These are phyloP conservation scores for Scolopax rusticola DNA, from an alignment of 2,797 vertebrate genomes.

Conservation along the genomic window DNA sequence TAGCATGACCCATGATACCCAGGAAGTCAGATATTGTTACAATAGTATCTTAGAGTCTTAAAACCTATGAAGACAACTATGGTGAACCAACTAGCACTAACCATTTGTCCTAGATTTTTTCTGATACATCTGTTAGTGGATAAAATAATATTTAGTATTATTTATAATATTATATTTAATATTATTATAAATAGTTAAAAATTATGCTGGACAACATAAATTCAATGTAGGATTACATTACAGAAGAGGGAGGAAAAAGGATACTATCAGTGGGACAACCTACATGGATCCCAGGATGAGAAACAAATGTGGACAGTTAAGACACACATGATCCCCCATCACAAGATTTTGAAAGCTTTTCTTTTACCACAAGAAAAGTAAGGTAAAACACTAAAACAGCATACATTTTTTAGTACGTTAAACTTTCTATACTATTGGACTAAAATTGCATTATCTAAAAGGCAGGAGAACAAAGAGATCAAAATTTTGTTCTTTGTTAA, in stretches of 20 bases:
- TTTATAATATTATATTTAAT: no score
- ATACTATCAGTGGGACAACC: background rate
- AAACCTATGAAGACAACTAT: background rate
- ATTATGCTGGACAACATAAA: background rate
- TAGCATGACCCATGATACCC: background rate
- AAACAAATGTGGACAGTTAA: background rate
- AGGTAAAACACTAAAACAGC: background rate
- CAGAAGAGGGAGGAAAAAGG: background rate
- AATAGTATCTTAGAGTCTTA: background rate
- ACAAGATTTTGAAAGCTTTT: background rate
- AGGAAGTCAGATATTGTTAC: background rate
- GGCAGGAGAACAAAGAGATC: background rate
- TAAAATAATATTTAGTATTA: background rate
- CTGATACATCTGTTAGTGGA: background rate
- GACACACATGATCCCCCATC: background rate
- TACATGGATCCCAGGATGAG: background rate
- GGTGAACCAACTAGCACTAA: background rate
- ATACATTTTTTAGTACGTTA: background rate
- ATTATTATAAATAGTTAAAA: background rate
- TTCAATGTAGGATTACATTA: background rate
- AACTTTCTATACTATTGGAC: background rate
- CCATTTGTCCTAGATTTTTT: background rate
- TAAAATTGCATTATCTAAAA: background rate
- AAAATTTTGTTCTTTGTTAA: background rate
- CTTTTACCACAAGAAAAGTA: background rate